These are phyloP conservation scores for Dipodomys spectabilis DNA, from an alignment of 2,113 vertebrate genomes.

Conservation along the genomic window DNA sequence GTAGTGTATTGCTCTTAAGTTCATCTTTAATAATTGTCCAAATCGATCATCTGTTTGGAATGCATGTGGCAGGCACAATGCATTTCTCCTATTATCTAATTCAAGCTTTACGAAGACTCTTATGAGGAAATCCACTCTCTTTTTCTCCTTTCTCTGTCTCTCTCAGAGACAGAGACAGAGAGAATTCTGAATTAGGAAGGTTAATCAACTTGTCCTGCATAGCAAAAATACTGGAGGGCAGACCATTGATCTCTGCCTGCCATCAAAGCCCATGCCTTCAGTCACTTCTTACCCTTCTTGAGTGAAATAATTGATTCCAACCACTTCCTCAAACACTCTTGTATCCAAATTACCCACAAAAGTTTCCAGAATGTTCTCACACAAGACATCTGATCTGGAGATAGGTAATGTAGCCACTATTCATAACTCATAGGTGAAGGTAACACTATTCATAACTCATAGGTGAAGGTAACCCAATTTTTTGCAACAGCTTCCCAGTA, in stretches of 20 bases:
- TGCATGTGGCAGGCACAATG: background rate
- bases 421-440: background rate
- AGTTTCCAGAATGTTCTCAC: background rate
- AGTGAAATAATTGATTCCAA: too few relatives aligned
- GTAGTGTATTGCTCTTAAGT: background rate
- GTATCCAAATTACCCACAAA: background rate
- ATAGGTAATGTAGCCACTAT: background rate
- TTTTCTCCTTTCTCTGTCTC: background rate
- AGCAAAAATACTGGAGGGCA: background rate
- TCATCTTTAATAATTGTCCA: background rate
- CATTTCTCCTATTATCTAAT: background rate
- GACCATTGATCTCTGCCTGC: background rate
- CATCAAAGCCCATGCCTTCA: background rate
- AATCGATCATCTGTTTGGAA: background rate
- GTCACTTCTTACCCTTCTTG: background rate
- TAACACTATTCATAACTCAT: background rate
- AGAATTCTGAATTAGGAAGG: background rate
- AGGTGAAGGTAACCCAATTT: background rate
- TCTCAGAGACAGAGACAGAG: too few relatives aligned
- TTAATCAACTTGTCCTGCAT: background rate
- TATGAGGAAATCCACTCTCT: background rate
- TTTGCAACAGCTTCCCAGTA: background rate
- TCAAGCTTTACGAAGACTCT: background rate
- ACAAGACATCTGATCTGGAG: too few relatives aligned
- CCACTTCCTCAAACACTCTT: too few relatives aligned